phyloP scores from a whole-genome alignment of 2,888 invertebrate genomes.

The Conus canariensis region DNA sequence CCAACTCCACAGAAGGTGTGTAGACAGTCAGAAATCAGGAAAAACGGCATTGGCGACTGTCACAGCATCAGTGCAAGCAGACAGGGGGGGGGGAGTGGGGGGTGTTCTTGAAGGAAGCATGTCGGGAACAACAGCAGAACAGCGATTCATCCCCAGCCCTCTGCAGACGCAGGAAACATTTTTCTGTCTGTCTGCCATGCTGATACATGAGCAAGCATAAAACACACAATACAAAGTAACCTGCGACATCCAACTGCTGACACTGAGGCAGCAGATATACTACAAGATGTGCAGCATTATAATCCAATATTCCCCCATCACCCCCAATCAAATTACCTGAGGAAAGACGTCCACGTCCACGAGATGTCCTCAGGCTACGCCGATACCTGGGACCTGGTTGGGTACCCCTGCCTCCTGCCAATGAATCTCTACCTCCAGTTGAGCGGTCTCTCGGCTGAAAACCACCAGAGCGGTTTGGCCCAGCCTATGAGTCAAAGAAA shows the following conservation, averaged over 20 bases:
- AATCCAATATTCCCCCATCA: not conserved
- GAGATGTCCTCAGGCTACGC: not conserved
- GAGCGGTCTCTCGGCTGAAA: conserved; percentile 38
- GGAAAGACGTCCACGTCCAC: not conserved
- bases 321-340: conserved; percentile 31
- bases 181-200: not conserved
- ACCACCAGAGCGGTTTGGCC: conserved; percentile 36
- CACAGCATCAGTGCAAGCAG: too few relatives aligned
- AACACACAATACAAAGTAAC: too few relatives aligned
- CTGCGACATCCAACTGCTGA: too few relatives aligned
- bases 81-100: not conserved
- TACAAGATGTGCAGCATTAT: not conserved
- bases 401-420: not conserved
- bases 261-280: not conserved
- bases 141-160: too few relatives aligned
- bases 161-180: not conserved
- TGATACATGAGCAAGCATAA: not conserved
- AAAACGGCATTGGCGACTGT: too few relatives aligned
- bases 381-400: not conserved
- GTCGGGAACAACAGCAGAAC: too few relatives aligned
- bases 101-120: not conserved
- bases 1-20: too few relatives aligned
- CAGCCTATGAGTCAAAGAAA: not conserved
- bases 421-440: conserved; percentile 25
- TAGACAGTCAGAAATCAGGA: too few relatives aligned